Percentiles rank a stretch among this genome's conserved stretches.
Evolutionary conservation across 2,888 invertebrate genomes (phyloP).

Genomic region (Formica aserva): DNA sequence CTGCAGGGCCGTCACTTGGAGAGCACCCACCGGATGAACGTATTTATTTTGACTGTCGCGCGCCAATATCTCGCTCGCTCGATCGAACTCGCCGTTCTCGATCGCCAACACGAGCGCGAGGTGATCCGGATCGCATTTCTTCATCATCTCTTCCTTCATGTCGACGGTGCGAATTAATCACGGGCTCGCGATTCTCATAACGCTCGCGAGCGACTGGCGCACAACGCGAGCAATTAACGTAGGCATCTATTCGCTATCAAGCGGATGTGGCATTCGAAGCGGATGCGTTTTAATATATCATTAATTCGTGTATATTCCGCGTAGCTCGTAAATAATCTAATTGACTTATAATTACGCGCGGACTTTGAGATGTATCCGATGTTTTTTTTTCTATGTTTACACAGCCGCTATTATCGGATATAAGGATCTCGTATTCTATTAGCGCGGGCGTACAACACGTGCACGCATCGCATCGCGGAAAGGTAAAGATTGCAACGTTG

Average conservation of each 20-base stretch:
- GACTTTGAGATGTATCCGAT: not conserved
- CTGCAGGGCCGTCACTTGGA: slow-evolving; percentile 71
- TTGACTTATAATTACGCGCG: slow-evolving; percentile 13
- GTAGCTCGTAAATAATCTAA: slow-evolving; percentile 3
- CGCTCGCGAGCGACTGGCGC: not conserved
- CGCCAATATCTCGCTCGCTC: slow-evolving; percentile 59
- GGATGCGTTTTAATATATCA: slow-evolving; percentile 35
- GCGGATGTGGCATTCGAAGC: slow-evolving; percentile 60
- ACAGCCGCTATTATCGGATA: slow-evolving; percentile 7
- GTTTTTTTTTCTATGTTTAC: not conserved
- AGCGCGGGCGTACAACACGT: not conserved
- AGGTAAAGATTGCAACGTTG: slow-evolving; percentile 6
- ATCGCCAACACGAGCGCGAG: slow-evolving; percentile 64
- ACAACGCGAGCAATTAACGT: not conserved
- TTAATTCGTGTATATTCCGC: slow-evolving; percentile 28
- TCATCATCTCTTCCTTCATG: slow-evolving; percentile 26
- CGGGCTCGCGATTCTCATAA: not conserved
- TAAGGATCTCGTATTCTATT: not conserved
- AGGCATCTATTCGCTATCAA: slow-evolving; percentile 30
- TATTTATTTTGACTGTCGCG: slow-evolving; percentile 48
- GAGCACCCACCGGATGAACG: slow-evolving; percentile 58
- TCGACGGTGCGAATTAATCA: not conserved
- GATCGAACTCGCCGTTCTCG: slow-evolving; percentile 58
- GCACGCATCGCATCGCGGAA: not conserved
- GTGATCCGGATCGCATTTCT: slow-evolving; percentile 7